These are phyloP conservation scores for Acanthochromis polyacanthus DNA, from an alignment of 2,113 vertebrate species.

Conservation along the genomic window DNA sequence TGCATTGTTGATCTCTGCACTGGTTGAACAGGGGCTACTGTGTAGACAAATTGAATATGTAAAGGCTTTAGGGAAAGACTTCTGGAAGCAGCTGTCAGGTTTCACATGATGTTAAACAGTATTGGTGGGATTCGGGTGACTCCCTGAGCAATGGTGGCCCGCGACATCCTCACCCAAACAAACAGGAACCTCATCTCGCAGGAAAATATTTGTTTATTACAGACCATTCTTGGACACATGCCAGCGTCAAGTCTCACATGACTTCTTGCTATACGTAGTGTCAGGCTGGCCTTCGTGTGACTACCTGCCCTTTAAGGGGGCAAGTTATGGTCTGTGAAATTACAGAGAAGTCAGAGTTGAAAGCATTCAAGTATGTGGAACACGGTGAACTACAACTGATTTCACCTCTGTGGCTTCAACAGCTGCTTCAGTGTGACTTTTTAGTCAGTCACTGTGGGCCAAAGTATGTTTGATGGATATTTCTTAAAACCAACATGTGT, in stretches of 20 bases:
- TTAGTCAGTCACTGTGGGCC: background rate
- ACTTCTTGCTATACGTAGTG: conserved; percentile 65
- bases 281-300: background rate
- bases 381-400: background rate
- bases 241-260: conserved; percentile 48
- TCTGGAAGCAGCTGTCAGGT: conserved; percentile 63
- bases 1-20: conserved; percentile 15
- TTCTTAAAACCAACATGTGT: background rate
- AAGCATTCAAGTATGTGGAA: conserved; percentile 40
- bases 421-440: background rate
- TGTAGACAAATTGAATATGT: conserved; percentile 56
- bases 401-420: background rate
- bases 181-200: conserved; percentile 25
- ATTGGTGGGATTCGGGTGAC: conserved; percentile 19
- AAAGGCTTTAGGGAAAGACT: conserved; percentile 49
- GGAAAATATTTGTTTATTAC: conserved; percentile 62
- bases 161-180: conserved; percentile 16
- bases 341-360: conserved; percentile 52
- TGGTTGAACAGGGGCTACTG: conserved; percentile 18
- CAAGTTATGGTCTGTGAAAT: conserved; percentile 48
- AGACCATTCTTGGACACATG: conserved; percentile 41
- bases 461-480: background rate
- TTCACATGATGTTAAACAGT: conserved; percentile 63
- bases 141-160: conserved; percentile 40
- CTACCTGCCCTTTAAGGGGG: conserved; percentile 39